phyloP scores from a whole-genome alignment of 2,888 invertebrate species.

The Clostera curtula region DNA sequence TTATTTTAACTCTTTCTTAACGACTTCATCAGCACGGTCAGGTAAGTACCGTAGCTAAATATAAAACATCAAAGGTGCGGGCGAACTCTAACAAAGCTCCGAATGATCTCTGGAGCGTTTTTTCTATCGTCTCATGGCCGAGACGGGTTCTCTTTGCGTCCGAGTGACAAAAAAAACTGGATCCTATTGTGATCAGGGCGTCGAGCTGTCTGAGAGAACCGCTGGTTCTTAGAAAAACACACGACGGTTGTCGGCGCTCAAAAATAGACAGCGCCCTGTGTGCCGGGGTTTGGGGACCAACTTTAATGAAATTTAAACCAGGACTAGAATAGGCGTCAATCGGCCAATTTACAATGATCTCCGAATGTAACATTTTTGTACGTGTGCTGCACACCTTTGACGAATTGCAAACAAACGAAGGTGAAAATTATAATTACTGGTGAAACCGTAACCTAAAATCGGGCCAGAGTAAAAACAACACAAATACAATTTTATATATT shows the following conservation, averaged over 20 bases:
- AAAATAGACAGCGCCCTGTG: constrained; percentile 12
- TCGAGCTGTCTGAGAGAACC: constrained; percentile 63
- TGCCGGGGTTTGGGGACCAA: not conserved
- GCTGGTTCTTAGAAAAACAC: constrained; percentile 55
- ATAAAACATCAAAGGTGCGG: constrained; percentile 53
- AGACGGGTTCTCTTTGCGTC: constrained; percentile 48
- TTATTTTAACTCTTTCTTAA: constrained; percentile 37
- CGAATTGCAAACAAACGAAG: too few relatives aligned
- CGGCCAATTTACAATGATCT: not conserved
- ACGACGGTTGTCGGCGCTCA: constrained; percentile 21
- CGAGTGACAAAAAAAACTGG: constrained; percentile 51
- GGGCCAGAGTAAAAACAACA: too few relatives aligned
- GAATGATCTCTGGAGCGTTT: constrained; percentile 49
- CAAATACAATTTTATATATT: too few relatives aligned
- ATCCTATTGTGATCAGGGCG: constrained; percentile 63
- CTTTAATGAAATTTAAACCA: constrained; percentile 1
- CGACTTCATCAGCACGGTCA: constrained; percentile 38
- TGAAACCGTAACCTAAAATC: too few relatives aligned
- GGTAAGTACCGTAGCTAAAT: constrained; percentile 41
- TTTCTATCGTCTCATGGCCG: constrained; percentile 48
- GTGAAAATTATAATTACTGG: too few relatives aligned
- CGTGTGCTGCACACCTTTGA: too few relatives aligned
- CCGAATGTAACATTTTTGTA: not conserved
- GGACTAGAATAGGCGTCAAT: not conserved
- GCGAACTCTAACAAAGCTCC: constrained; percentile 43